A percentile compares a stretch with the other conserved stretches of the same genome.
phyloP scores from a whole-genome alignment of 2,113 vertebrate genomes.

The Larimichthys polyactis region DNA sequence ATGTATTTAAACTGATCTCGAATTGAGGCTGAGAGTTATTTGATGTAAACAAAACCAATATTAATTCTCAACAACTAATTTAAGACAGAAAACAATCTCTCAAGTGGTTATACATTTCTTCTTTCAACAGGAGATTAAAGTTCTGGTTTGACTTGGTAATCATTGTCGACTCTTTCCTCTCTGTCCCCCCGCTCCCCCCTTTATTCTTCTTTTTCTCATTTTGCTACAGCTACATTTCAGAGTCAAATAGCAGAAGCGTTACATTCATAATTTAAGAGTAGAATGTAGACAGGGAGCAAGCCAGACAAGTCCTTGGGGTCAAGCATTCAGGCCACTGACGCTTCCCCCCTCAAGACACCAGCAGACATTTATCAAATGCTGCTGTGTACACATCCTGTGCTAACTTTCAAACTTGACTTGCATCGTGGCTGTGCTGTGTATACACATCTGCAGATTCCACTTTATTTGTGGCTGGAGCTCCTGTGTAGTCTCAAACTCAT shows the following conservation, averaged over 20 bases:
- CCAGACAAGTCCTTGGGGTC: conserved; percentile 46
- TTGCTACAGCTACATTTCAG: neutral
- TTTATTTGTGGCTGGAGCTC: conserved; percentile 65
- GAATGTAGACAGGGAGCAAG: conserved; percentile 2
- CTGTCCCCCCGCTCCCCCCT: neutral
- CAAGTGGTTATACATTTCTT: neutral
- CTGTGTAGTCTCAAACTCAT: conserved; percentile 67
- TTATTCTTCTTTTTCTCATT: neutral
- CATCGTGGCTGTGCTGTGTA: conserved; percentile 62
- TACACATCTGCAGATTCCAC: conserved; percentile 74
- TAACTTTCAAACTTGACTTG: conserved; percentile 67
- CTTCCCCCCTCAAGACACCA: conserved; percentile 52
- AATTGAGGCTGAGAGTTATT: conserved; percentile 13
- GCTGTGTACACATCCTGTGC: conserved; percentile 75
- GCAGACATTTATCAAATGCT: conserved; percentile 70
- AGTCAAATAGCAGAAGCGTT: conserved; percentile 4
- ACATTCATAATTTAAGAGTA: conserved; percentile 14
- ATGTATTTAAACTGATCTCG: conserved; percentile 25
- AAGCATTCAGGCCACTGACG: conserved; percentile 41
- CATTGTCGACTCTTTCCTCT: neutral
- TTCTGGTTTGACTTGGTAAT: conserved; percentile 22
- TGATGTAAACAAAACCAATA: conserved; percentile 13
- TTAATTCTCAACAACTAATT: conserved; percentile 34
- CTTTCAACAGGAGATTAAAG: conserved; percentile 20
- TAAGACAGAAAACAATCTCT: conserved; percentile 15